Evolutionary conservation across 1,140 invertebrate species (phyloP), one percentile per base, ranked within the genome.

Genomic region (Meloidogyne hapla): DNA sequence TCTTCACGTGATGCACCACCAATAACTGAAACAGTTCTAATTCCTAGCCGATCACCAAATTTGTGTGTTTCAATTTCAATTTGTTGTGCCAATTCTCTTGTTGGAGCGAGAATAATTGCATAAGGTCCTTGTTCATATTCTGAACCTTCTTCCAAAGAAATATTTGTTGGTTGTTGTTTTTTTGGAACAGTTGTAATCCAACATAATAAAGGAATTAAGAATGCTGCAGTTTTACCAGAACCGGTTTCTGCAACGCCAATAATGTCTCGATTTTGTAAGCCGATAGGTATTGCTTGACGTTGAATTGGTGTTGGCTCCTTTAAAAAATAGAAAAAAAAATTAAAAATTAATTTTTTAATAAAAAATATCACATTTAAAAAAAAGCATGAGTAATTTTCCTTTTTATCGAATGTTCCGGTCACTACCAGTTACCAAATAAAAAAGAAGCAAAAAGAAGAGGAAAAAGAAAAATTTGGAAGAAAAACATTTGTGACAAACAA

Each of bases 181-280:
- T 82, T 99, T 0, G 97, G 96, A 48, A 99, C 89, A 26, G 93
- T 94, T 81, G 95, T 94, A 88, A 99, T 99, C 97, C 97, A 99
- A 25, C 94, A 92, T 0, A 99, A 89, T 13, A 99, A 88, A 18
- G 97, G 97, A 87, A 99, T 96, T 18, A 99, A 90, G 87, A 99
- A 99, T 8, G 97, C 97, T 25, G 97, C 90, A 0, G 97, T 99
- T 91, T 99, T 99, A 88, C 97, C 96, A 40, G 94, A 96, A 83
- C 94, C 94, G 77, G 97, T 99, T 90, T 99, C 96, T 67, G 97
- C 97, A 15, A 99, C 95, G 88, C 97, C 97, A 86, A 99, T 99
- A 82, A 99, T 98, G 87, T 99, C 97, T 67, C 97, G 90, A 89
- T 99, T 99, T 88, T 98, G 90, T 81, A 99, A 89, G 71, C 97